Percentiles rank a stretch among this genome's conserved stretches.
phyloP scores from a whole-genome alignment of 2,797 vertebrate species.

The Gorsachius magnificus region DNA sequence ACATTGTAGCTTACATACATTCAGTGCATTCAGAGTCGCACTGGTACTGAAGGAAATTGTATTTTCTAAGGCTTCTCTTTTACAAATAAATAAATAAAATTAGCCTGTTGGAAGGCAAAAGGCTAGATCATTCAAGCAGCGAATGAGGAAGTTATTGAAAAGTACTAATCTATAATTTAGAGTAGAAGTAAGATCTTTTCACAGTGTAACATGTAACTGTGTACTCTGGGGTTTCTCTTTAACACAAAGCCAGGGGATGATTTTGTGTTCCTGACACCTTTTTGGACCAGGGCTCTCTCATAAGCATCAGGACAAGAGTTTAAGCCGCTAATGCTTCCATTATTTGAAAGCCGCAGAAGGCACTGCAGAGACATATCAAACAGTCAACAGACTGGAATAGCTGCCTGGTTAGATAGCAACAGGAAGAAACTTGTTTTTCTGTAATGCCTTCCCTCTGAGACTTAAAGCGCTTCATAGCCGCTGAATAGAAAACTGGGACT shows the following conservation, averaged over 20 bases:
- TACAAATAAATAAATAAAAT: background rate
- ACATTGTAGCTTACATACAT: background rate
- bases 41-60: background rate
- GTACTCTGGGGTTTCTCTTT: background rate
- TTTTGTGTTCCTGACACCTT: background rate
- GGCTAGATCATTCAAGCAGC: background rate
- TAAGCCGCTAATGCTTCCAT: background rate
- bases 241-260: background rate
- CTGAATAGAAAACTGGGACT: background rate
- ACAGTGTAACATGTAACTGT: background rate
- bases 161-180: background rate
- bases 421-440: background rate
- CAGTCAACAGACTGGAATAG: background rate
- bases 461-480: background rate
- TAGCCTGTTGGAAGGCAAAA: background rate
- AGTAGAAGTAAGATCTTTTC: background rate
- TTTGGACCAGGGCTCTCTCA: background rate
- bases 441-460: background rate
- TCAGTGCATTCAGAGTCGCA: background rate
- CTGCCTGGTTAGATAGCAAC: background rate
- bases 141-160: background rate
- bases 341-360: background rate
- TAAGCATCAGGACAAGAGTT: background rate
- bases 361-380: background rate
- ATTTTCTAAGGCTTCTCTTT: background rate